Conservation (phyloP, 1,140 invertebrate species). For the Musca domestica region DNA sequence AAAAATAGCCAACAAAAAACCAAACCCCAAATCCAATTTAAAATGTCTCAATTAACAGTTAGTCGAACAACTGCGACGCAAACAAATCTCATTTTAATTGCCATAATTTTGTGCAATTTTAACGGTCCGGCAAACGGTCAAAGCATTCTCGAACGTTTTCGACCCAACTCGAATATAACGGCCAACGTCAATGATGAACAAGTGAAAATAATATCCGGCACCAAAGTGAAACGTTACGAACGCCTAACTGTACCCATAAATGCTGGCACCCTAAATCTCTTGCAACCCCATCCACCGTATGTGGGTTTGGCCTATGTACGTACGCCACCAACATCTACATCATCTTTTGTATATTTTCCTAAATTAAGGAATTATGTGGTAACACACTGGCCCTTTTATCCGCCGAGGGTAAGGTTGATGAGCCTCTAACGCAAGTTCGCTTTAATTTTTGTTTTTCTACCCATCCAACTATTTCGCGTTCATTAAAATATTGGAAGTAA, state of each 20-base stretch:
- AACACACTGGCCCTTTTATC: slow-evolving; percentile 14
- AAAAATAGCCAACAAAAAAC: no score
- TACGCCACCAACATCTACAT: not conserved
- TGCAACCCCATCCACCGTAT: slow-evolving; percentile 8
- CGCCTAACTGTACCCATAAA: slow-evolving; percentile 41
- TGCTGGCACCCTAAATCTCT: slow-evolving; percentile 4
- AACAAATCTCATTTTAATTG: not conserved
- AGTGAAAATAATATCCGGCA: slow-evolving; percentile 48
- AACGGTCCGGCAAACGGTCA: slow-evolving; percentile 38
- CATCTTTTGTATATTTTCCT: not conserved
- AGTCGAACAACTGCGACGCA: not conserved
- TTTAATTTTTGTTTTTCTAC: not conserved
- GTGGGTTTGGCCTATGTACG: slow-evolving; percentile 20
- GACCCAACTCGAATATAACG: slow-evolving; percentile 17
- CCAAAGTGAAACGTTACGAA: slow-evolving; percentile 50
- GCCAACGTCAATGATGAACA: slow-evolving; percentile 38
- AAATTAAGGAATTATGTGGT: not conserved
- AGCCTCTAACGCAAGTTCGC: no score
- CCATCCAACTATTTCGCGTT: not conserved
- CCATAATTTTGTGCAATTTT: slow-evolving; percentile 19
- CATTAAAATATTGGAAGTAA: not conserved
- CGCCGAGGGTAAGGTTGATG: not conserved
- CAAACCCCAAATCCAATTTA: no score
- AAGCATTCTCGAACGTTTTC: slow-evolving; percentile 41
- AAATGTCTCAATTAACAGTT: slow-evolving; percentile 7